Evolutionary conservation across 2,797 vertebrate species (phyloP).

Genomic region (Ceryle rudis): DNA sequence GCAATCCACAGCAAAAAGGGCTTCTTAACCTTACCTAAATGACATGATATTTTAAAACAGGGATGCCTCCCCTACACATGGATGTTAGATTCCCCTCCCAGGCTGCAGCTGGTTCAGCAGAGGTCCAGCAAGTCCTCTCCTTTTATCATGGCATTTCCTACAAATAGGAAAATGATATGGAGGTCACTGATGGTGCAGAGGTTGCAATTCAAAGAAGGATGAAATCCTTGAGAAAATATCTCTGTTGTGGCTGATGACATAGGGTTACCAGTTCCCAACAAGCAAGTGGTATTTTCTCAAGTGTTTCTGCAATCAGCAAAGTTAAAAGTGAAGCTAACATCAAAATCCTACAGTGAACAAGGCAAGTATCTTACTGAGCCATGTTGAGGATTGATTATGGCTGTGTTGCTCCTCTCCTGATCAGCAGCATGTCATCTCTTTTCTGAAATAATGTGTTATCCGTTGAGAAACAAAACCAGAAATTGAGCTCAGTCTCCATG

Average conservation of each 20-base stretch:
- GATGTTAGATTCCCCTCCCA: not conserved
- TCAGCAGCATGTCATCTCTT: not conserved
- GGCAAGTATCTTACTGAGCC: not conserved
- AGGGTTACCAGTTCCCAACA: not conserved
- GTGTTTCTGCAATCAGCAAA: not conserved
- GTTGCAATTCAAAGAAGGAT: not conserved
- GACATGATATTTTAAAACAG: not conserved
- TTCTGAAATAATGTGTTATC: not conserved
- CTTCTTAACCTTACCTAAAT: not conserved
- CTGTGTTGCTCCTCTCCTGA: not conserved
- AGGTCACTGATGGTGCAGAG: not conserved
- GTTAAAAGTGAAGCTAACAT: not conserved
- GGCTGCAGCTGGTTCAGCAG: not conserved
- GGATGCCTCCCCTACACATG: accelerated
- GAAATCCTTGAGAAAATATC: not conserved
- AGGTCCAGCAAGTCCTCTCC: accelerated
- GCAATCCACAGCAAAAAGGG: not conserved
- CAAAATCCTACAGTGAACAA: not conserved
- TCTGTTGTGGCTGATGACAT: not conserved
- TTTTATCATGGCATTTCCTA: accelerated
- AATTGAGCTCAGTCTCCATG: not conserved
- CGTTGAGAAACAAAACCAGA: not conserved
- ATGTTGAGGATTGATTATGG: not conserved
- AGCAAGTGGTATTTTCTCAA: not conserved
- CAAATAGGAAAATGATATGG: accelerated